Evolutionary conservation across 2,113 vertebrate species (phyloP).

Genomic region (Atrichornis clamosus): DNA sequence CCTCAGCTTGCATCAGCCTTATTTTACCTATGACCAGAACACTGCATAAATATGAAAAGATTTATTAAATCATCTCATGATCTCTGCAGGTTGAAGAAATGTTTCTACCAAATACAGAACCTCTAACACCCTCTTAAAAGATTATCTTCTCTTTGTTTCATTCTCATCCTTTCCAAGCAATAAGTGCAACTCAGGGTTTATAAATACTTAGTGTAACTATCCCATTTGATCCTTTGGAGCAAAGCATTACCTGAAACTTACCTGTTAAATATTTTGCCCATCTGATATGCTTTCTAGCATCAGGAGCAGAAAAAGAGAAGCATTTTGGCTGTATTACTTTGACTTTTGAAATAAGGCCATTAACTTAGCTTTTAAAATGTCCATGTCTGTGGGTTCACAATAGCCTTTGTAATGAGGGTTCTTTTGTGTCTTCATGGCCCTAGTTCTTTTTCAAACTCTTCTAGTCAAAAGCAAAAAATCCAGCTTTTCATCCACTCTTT

Average conservation of each 20-base stretch:
- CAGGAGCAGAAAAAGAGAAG: background rate
- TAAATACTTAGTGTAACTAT: background rate
- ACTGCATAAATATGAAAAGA: background rate
- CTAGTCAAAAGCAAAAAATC: background rate
- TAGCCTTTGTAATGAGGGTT: background rate
- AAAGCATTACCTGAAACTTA: background rate
- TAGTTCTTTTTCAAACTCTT: background rate
- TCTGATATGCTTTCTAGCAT: background rate
- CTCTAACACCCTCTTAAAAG: background rate
- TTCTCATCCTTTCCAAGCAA: background rate
- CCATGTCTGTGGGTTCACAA: background rate
- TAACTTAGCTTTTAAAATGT: background rate
- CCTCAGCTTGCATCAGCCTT: background rate
- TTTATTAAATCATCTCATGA: background rate
- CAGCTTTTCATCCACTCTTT: background rate
- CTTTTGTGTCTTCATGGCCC: background rate
- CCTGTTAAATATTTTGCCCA: background rate
- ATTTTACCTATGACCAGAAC: background rate
- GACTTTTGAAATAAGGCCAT: background rate
- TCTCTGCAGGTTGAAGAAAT: background rate
- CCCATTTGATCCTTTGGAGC: background rate
- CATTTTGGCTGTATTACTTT: background rate
- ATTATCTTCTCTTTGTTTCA: background rate
- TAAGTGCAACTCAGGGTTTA: background rate
- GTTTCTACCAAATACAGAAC: background rate